Percentiles rank a stretch among this genome's conserved stretches.
Conservation (phyloP, 2,797 vertebrate genomes). For the Bufotes viridis region DNA sequence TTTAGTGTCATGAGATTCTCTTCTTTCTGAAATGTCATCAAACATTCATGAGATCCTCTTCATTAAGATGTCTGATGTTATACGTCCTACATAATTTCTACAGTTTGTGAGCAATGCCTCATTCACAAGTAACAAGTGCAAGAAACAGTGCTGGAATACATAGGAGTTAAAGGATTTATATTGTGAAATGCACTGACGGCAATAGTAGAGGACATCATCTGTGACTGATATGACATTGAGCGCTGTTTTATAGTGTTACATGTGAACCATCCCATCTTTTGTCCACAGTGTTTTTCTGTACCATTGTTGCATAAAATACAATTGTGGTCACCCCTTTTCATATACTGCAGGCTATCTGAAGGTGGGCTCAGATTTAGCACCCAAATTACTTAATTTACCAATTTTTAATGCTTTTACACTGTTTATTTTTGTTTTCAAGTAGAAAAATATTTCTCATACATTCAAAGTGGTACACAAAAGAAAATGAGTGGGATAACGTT, state of each 20-base stretch:
- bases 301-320: neutral
- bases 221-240: neutral
- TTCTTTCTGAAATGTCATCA: slow-evolving; percentile 27
- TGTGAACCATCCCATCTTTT: neutral
- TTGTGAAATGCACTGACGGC: neutral
- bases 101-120: neutral
- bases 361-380: slow-evolving; percentile 43
- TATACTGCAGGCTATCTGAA: slow-evolving; percentile 19
- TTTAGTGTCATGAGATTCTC: slow-evolving; percentile 22
- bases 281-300: neutral
- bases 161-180: neutral
- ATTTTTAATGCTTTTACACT: slow-evolving; percentile 85
- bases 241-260: neutral
- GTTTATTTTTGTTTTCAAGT: slow-evolving; percentile 86
- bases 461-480: slow-evolving; percentile 88
- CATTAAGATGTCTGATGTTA: slow-evolving; percentile 11
- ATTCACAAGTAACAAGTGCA: neutral
- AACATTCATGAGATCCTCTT: slow-evolving; percentile 38
- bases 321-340: slow-evolving; percentile 19
- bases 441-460: slow-evolving; percentile 91
- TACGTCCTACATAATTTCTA: neutral
- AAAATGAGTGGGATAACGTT: slow-evolving; percentile 80
- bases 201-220: neutral
- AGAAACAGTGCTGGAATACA: neutral
- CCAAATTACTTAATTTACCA: slow-evolving; percentile 88